Conservation (phyloP, 2,113 vertebrate species). For the Hiodon tergisus region DNA sequence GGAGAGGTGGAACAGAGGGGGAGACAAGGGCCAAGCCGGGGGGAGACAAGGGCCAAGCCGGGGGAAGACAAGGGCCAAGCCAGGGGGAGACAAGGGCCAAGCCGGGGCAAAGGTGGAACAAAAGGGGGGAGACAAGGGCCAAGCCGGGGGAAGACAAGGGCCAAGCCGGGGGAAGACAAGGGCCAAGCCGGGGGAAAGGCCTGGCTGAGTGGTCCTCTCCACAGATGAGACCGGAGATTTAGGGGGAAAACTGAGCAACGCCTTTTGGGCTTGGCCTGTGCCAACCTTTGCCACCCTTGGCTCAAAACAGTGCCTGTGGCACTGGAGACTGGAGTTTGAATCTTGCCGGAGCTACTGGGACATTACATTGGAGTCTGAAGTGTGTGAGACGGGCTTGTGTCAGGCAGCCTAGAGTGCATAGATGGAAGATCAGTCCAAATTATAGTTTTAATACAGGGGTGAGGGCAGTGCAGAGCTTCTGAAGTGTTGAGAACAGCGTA, state of each 20-base stretch:
- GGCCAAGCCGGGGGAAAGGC: slow-evolving; percentile 23
- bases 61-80: slow-evolving; percentile 11
- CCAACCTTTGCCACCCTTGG: no score
- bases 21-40: slow-evolving; percentile 2
- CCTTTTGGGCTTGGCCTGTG: no score
- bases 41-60: slow-evolving; percentile 18
- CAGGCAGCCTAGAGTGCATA: no score
- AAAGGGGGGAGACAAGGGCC: not conserved
- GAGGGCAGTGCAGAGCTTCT: no score
- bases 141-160: slow-evolving; percentile 21
- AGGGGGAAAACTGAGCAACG: slow-evolving; percentile 12
- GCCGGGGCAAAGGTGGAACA: not conserved
- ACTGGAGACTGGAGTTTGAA: no score
- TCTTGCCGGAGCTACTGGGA: no score
- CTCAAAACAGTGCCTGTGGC: not conserved
- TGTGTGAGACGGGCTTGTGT: no score
- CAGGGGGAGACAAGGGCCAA: not conserved
- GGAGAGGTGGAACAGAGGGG: not conserved
- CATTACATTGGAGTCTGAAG: no score
- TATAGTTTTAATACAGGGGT: no score
- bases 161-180: slow-evolving; percentile 1
- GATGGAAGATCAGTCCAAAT: no score
- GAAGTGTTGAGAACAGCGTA: no score
- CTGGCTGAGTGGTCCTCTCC: slow-evolving; percentile 42
- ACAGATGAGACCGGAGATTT: slow-evolving; percentile 42